Evolutionary conservation across 2,113 vertebrate genomes (phyloP).

Genomic region (Paracanthobrama guichenoti): DNA sequence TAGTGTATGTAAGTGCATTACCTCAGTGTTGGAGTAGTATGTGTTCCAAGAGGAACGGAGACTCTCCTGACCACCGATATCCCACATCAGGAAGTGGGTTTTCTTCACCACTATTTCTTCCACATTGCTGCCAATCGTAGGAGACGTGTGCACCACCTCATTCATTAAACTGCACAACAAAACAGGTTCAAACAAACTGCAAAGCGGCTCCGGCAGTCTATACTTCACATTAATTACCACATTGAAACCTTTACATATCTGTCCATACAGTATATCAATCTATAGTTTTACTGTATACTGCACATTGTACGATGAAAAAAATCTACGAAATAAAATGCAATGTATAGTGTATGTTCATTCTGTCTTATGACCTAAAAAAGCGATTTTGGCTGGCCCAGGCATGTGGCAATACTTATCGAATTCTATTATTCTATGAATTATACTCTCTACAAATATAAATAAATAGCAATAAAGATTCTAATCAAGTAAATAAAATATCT

Average conservation of each 20-base stretch:
- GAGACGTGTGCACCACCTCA: constrained; percentile 97
- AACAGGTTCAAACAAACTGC: background rate
- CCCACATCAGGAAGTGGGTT: constrained; percentile 98
- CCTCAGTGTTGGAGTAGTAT: constrained; percentile 99
- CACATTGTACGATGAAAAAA: background rate
- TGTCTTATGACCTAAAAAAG: background rate
- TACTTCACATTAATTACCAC: background rate
- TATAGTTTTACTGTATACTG: background rate
- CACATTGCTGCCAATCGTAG: constrained; percentile 98
- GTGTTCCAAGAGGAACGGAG: constrained; percentile 98
- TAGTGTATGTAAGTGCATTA: constrained; percentile 52
- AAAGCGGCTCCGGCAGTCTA: background rate
- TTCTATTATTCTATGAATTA: background rate
- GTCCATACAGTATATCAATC: background rate
- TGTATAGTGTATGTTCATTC: background rate
- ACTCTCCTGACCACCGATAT: constrained; percentile 97
- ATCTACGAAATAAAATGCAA: too few species aligned
- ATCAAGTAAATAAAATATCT: background rate
- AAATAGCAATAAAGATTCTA: background rate
- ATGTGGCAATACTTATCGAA: background rate
- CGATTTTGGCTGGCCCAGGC: background rate
- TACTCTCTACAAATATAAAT: background rate
- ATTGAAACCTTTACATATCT: background rate
- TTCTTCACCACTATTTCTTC: constrained; percentile 98
- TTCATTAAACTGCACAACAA: constrained; percentile 90